These are phyloP conservation scores for Corvus hawaiiensis DNA, from an alignment of 2,113 vertebrate genomes.

Conservation along the genomic window DNA sequence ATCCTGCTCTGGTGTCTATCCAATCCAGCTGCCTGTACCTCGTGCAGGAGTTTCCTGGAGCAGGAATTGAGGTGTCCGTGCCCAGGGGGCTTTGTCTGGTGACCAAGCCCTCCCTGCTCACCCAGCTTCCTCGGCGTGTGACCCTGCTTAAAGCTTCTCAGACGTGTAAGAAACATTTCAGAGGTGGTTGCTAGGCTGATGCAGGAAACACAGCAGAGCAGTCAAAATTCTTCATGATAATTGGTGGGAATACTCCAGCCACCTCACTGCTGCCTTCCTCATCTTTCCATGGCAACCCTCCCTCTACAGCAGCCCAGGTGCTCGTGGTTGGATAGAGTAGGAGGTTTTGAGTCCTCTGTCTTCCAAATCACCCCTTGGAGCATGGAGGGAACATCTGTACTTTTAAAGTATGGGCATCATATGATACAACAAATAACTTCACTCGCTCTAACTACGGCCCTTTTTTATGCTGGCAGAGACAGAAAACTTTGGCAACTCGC, in stretches of 20 bases:
- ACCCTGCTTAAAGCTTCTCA: neutral
- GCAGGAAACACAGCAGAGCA: constrained; percentile 11
- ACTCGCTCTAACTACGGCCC: neutral
- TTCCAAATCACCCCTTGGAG: constrained; percentile 28
- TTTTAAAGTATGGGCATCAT: neutral
- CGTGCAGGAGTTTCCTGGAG: neutral
- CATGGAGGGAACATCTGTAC: constrained; percentile 39
- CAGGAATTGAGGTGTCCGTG: neutral
- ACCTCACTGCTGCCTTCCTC: neutral
- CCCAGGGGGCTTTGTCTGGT: neutral
- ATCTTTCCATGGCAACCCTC: constrained; percentile 54
- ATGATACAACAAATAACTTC: neutral
- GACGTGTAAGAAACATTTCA: neutral
- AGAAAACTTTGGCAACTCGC: neutral
- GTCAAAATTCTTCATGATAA: constrained; percentile 34
- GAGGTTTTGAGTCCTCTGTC: constrained; percentile 19
- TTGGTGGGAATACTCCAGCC: constrained; percentile 35
- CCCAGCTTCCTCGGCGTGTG: neutral
- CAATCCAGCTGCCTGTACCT: neutral
- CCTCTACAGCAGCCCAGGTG: constrained; percentile 33
- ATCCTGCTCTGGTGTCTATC: neutral
- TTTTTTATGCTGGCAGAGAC: neutral
- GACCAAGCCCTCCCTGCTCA: neutral
- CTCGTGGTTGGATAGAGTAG: neutral
- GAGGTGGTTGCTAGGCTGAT: constrained; percentile 39